Percentiles rank a stretch among this genome's conserved stretches.
Conservation (phyloP, 2,113 vertebrate species). For the Delphinus delphis region DNA sequence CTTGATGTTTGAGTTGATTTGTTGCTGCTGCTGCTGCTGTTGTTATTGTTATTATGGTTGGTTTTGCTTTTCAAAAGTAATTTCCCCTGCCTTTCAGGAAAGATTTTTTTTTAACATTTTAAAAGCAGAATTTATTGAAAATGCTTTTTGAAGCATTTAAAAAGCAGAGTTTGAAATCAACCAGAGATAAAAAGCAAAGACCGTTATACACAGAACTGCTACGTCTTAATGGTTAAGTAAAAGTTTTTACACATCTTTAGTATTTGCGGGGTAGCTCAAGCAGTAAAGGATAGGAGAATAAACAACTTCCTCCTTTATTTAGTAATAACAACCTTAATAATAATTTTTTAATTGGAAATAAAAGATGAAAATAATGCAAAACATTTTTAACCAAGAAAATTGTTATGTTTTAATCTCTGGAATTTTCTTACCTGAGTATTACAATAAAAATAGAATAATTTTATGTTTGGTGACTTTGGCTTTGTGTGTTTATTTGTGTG, state of each 20-base stretch:
- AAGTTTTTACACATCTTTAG: not conserved
- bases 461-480: not conserved
- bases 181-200: not conserved
- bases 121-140: not conserved
- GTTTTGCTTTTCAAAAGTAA: not conserved
- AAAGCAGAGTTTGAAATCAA: not conserved
- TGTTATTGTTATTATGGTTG: not conserved
- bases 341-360: not conserved
- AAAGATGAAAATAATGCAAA: not conserved
- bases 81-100: not conserved
- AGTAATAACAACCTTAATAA: not conserved
- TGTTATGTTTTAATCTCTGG: not conserved
- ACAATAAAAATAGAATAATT: not conserved
- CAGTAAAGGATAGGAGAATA: not conserved
- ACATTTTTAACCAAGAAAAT: not conserved
- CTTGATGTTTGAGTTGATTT: not conserved
- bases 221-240: not conserved
- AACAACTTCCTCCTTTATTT: not conserved
- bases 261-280: not conserved
- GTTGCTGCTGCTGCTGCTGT: not conserved
- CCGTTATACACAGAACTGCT: not conserved
- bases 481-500: not conserved
- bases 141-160: too few relatives aligned
- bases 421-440: not conserved
- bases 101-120: not conserved